Evolutionary conservation across 2,888 invertebrate species (phyloP), one percentile per base, ranked within the genome.

Genomic region (Spodoptera picta): DNA sequence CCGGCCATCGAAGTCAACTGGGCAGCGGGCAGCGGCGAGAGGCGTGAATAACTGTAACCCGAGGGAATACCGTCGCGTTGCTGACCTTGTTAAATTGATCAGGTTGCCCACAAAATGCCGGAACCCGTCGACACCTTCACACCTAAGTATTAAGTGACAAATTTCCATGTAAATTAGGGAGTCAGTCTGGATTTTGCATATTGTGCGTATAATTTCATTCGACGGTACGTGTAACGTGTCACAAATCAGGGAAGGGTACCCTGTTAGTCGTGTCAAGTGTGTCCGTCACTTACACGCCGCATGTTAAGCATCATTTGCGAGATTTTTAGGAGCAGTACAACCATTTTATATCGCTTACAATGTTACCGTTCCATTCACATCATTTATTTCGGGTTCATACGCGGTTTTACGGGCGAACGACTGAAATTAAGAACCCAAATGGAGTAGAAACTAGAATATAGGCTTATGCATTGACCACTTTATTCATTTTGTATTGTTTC

Each of bases 81-180:
- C n/a, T n/a, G 74, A 77, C 69, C 77, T 73, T 65, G 74, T 69
- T 75, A 65, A 69, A 64, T 66, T 77, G 69, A 69, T 77, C 74
- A 60, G 60, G 74, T 77, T 77, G 53, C 55, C 65, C 56, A 60
- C 71, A 55, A 66, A 74, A 62, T 61, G 46, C 48, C 78, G 66
- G 63, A 64, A 49, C 65, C 49, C 52, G 57, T 78, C 64, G 60
- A 60, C 61, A 19, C 45, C 56, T 74, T 75, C 53, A 57, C 65
- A 73, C 61, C 61, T 74, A 67, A 65, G 60, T 64, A 70, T 58
- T 78, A 58, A 70, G 61, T 78, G 64, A 66, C 71, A 62, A 77
- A 75, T 73, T 56, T 60, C 71, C 60, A 78, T 70, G 79, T 78
- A 78, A 78, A 75, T 77, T 54, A 69, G 51, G 24, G 14, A 63